Conservation (phyloP, 53 echinoderm and acorn worm species). For the Temnopleurus reevesii region DNA sequence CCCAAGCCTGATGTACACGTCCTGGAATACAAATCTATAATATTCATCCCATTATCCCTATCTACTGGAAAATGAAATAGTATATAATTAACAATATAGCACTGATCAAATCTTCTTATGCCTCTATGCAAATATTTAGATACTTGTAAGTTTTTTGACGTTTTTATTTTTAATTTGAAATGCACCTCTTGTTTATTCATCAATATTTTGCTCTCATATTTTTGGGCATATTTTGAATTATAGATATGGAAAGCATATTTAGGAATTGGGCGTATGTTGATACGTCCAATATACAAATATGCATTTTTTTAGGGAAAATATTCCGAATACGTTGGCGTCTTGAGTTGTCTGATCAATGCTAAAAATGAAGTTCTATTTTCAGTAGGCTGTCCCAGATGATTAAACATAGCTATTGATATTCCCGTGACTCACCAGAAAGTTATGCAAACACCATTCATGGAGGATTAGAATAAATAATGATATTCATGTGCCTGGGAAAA, state of each 20-base stretch:
- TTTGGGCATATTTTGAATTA: neutral
- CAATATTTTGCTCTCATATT: neutral
- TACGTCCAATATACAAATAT: neutral
- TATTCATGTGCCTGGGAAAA: neutral
- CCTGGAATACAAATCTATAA: too few relatives aligned
- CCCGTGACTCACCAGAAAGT: neutral
- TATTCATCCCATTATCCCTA: too few relatives aligned
- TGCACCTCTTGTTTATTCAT: neutral
- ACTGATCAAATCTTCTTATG: too few relatives aligned
- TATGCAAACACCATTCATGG: neutral
- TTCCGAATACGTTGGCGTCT: neutral
- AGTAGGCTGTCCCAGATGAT: neutral
- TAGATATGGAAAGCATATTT: neutral
- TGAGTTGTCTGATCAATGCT: neutral
- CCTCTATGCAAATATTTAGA: too few relatives aligned
- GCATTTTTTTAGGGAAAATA: neutral
- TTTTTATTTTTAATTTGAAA: too few relatives aligned
- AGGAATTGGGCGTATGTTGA: neutral
- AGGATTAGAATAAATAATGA: neutral
- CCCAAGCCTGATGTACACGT: too few relatives aligned
- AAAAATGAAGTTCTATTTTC: neutral
- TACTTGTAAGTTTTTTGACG: too few relatives aligned
- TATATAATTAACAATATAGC: too few relatives aligned
- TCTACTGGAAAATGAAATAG: too few relatives aligned
- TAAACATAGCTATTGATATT: neutral